These are phyloP conservation scores for Euglossa dilemma DNA, from an alignment of 1,140 invertebrate species.

Conservation along the genomic window DNA sequence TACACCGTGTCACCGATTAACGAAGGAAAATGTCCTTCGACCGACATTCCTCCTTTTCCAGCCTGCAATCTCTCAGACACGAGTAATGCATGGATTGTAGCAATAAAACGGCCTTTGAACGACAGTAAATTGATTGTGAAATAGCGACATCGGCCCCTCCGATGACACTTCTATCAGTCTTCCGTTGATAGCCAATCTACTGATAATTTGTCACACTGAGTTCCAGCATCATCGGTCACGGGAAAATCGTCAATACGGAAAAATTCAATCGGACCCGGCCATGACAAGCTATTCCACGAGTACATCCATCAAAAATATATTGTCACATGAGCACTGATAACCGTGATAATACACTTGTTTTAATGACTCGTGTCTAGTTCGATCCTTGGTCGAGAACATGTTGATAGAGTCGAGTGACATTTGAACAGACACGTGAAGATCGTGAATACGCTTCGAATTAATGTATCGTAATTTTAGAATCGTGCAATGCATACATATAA, in stretches of 20 bases:
- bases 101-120: background rate
- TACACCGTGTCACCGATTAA: no score
- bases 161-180: slow-evolving; percentile 17
- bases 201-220: slow-evolving; percentile 54
- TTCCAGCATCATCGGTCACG: slow-evolving; percentile 36
- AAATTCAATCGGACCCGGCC: slow-evolving; percentile 51
- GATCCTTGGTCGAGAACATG: slow-evolving; percentile 59
- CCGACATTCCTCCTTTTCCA: no score
- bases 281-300: slow-evolving; percentile 44
- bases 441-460: slow-evolving; percentile 55
- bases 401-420: slow-evolving; percentile 62
- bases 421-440: slow-evolving; percentile 59
- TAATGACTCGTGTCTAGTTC: slow-evolving; percentile 32
- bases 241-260: slow-evolving; percentile 27
- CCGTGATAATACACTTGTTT: slow-evolving; percentile 28
- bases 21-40: background rate
- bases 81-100: background rate
- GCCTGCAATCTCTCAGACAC: background rate
- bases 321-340: slow-evolving; percentile 14
- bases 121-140: slow-evolving; percentile 28
- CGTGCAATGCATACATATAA: no score
- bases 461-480: slow-evolving; percentile 23
- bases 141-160: background rate
- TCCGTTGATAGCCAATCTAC: slow-evolving; percentile 50
- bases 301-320: slow-evolving; percentile 42